phyloP scores from a whole-genome alignment of 2,113 vertebrate genomes.

The Psilopsiagon aurifrons region DNA sequence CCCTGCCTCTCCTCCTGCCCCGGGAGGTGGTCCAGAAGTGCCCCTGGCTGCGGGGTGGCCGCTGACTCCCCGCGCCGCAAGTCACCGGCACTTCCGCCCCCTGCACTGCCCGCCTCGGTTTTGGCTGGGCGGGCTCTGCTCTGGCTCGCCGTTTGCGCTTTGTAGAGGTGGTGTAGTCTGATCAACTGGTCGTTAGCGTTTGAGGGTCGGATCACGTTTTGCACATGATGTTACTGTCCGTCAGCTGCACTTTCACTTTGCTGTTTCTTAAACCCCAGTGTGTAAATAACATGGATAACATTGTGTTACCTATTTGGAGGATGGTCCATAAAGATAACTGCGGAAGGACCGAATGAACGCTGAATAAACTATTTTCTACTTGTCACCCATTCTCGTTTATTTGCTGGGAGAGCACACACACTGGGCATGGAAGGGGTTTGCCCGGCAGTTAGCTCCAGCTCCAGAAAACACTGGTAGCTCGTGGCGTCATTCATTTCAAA shows the following conservation, averaged over 20 bases:
- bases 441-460: not conserved
- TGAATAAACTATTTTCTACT: not conserved
- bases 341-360: not conserved
- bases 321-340: not conserved
- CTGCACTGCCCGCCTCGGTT: not conserved
- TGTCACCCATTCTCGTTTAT: not conserved
- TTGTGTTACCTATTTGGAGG: not conserved
- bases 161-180: accelerated
- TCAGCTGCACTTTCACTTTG: not conserved
- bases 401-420: not conserved
- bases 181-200: too few species aligned
- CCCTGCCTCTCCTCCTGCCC: constrained; percentile 70
- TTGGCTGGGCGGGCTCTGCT: not conserved
- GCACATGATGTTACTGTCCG: not conserved
- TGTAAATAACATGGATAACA: not conserved
- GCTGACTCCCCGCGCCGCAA: not conserved
- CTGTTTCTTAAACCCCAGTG: not conserved
- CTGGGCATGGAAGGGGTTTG: accelerated
- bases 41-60: not conserved
- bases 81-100: not conserved
- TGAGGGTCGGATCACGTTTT: not conserved
- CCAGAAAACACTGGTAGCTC: not conserved
- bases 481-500: not conserved
- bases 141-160: not conserved
- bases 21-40: constrained; percentile 49